phyloP scores from a whole-genome alignment of 64 coral and sea anemone species.

The Acropora yongei region DNA sequence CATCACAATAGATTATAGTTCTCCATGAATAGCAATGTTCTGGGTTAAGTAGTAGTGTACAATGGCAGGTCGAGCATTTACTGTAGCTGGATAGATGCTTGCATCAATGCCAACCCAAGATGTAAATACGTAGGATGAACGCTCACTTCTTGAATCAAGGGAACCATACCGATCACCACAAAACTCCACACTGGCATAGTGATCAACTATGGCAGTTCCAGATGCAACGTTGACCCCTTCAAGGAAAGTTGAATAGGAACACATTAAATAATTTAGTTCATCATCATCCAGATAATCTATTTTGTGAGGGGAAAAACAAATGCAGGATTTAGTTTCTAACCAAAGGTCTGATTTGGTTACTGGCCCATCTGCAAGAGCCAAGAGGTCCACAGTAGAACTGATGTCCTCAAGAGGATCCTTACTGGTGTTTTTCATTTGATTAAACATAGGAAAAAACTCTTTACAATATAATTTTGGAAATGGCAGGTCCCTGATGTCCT shows the following conservation, averaged over 20 bases:
- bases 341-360: not conserved
- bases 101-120: not conserved
- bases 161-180: not conserved
- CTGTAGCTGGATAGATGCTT: not conserved
- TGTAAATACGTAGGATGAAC: not conserved
- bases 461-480: constrained; percentile 41
- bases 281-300: no score
- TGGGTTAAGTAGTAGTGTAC: constrained; percentile 34
- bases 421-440: constrained; percentile 18
- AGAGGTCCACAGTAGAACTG: not conserved
- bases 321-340: not conserved
- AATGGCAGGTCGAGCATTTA: constrained; percentile 7
- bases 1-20: not conserved
- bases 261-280: not conserved
- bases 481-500: not conserved
- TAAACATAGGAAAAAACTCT: constrained; percentile 23
- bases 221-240: not conserved
- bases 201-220: not conserved
- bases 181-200: not conserved
- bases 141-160: not conserved
- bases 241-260: not conserved
- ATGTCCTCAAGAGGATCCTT: not conserved
- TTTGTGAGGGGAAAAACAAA: constrained; percentile 2
- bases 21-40: constrained; percentile 31
- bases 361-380: not conserved